Evolutionary conservation across 2,888 invertebrate species (phyloP).

Genomic region (Lithophane socia): DNA sequence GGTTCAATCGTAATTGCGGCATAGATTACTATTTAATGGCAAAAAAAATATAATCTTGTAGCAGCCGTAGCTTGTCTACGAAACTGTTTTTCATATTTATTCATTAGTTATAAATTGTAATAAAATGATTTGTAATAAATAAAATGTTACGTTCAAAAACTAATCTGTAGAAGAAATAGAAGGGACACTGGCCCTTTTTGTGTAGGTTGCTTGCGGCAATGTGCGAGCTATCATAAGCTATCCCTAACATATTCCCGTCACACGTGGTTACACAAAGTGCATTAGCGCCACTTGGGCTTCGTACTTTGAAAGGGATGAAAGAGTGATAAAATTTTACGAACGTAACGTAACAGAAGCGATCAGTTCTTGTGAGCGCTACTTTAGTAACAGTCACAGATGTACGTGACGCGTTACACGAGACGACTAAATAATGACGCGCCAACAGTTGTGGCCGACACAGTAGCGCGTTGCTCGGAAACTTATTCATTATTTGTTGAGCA

Average conservation of each 20-base stretch:
- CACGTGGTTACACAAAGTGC: conserved; percentile 54
- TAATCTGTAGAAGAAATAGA: conserved; percentile 20
- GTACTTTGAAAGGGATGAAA: conserved; percentile 54
- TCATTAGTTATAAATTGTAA: conserved; percentile 20
- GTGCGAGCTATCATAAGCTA: conserved; percentile 29
- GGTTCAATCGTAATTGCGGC: conserved; percentile 4
- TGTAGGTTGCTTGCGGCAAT: not conserved
- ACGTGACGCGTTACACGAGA: conserved; percentile 73
- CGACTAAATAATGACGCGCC: conserved; percentile 76
- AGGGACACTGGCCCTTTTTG: conserved; percentile 3
- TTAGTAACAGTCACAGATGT: conserved; percentile 72
- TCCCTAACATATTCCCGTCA: conserved; percentile 44
- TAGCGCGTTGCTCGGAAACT: conserved; percentile 63
- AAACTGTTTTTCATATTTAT: conserved; percentile 39
- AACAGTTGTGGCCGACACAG: conserved; percentile 70
- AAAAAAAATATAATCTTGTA: conserved; percentile 25
- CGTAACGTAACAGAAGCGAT: conserved; percentile 55
- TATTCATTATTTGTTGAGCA: conserved; percentile 50
- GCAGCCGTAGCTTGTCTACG: conserved; percentile 6
- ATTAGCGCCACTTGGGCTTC: conserved; percentile 53
- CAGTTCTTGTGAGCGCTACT: conserved; percentile 65
- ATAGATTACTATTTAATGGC: conserved; percentile 14
- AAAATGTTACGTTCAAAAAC: conserved; percentile 19
- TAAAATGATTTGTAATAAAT: conserved; percentile 15
- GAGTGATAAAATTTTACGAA: conserved; percentile 59